Percentiles rank a stretch among this genome's conserved stretches.
phyloP scores from a whole-genome alignment of 2,888 invertebrate species.

The Invenusta paracnida region DNA sequence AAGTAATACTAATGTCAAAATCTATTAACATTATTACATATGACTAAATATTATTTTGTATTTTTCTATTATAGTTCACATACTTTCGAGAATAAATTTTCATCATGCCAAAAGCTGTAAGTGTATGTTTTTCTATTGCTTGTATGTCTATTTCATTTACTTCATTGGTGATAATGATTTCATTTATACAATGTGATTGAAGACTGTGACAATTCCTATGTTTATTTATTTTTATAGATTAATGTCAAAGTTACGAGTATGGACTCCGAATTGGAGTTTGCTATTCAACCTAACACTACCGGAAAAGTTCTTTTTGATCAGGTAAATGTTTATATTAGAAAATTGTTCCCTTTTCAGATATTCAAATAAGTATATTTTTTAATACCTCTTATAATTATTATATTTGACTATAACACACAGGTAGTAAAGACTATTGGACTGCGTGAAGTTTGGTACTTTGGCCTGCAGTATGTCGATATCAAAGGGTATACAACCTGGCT shows the following conservation, averaged over 20 bases:
- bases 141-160: too few species aligned
- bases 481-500: slow-evolving; percentile 96
- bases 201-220: too few species aligned
- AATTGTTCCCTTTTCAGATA: too few species aligned
- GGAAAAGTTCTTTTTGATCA: slow-evolving; percentile 99
- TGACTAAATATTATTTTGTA: too few species aligned
- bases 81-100: too few species aligned
- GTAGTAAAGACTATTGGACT: slow-evolving; percentile 70
- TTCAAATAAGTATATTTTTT: background rate
- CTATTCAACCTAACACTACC: slow-evolving; percentile 97
- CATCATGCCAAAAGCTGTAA: too few species aligned
- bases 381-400: background rate
- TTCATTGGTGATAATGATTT: too few species aligned
- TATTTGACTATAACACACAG: background rate
- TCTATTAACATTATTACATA: too few species aligned
- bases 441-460: slow-evolving; percentile 97
- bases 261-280: slow-evolving; percentile 99
- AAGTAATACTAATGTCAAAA: too few species aligned
- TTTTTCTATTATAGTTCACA: too few species aligned
- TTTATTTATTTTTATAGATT: slow-evolving; percentile 69
- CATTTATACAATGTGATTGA: too few species aligned
- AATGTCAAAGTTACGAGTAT: slow-evolving; percentile 99
- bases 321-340: slow-evolving; percentile 55
- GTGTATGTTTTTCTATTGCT: too few species aligned
- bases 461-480: slow-evolving; percentile 91